phyloP scores from a whole-genome alignment of 1,140 invertebrate species.

The Drosophila yakuba region DNA sequence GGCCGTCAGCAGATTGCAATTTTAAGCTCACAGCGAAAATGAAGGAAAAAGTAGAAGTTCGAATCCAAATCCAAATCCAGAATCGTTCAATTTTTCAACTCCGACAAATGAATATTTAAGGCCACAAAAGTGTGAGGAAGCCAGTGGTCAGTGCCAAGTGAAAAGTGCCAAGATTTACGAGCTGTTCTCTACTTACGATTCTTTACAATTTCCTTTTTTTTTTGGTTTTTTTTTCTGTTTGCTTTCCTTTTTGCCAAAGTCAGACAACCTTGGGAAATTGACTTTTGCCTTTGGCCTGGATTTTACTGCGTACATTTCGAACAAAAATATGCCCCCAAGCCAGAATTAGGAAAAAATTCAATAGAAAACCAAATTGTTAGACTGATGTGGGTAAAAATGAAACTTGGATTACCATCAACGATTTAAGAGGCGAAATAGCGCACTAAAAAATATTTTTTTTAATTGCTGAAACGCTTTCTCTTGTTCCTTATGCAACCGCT shows the following conservation, averaged over 20 bases:
- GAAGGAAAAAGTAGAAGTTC: neutral
- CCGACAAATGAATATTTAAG: constrained; percentile 73
- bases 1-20: constrained; percentile 49
- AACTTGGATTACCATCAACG: neutral
- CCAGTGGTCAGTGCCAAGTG: constrained; percentile 35
- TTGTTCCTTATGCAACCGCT: too few species aligned
- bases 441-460: too few species aligned
- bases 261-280: constrained; percentile 71
- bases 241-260: constrained; percentile 30
- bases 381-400: neutral
- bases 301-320: constrained; percentile 16
- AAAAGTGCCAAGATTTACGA: constrained; percentile 50
- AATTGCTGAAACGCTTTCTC: too few species aligned
- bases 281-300: constrained; percentile 59
- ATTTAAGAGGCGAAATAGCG: neutral
- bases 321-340: neutral
- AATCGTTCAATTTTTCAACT: constrained; percentile 59
- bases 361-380: neutral
- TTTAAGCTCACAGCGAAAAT: constrained; percentile 2
- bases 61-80: constrained; percentile 34
- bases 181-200: neutral
- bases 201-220: too few species aligned
- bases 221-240: too few species aligned
- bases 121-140: constrained; percentile 16
- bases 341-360: neutral